Conservation (phyloP, 2,888 invertebrate genomes). For the Mesorhabditis spiculigera region DNA sequence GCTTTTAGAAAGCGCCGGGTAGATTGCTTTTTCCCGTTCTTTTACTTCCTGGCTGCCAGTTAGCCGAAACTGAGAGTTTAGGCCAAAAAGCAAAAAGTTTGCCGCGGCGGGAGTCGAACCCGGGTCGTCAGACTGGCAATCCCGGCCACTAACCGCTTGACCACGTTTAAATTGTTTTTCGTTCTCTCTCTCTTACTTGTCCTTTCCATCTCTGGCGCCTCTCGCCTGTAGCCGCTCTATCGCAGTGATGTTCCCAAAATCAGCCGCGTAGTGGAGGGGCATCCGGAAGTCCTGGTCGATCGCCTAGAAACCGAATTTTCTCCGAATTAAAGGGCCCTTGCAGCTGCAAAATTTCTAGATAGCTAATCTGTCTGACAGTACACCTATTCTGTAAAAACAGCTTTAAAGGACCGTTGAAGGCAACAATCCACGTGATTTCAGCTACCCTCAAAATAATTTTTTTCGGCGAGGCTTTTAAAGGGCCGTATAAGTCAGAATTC, state of each 20-base stretch:
- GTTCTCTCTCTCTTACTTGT: background rate
- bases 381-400: background rate
- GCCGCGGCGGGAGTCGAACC: too few relatives aligned
- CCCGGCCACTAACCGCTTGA: too few relatives aligned
- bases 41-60: background rate
- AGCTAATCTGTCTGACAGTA: background rate
- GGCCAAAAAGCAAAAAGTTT: too few relatives aligned
- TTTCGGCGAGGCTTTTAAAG: too few relatives aligned
- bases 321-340: background rate
- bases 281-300: constrained; percentile 46
- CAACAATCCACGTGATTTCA: background rate
- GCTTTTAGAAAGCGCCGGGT: background rate
- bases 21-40: background rate
- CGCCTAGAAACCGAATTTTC: constrained; percentile 19
- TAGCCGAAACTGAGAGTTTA: too few relatives aligned
- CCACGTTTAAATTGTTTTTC: too few relatives aligned
- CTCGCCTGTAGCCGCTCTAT: constrained; percentile 31
- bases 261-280: constrained; percentile 47
- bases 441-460: too few relatives aligned
- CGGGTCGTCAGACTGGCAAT: too few relatives aligned
- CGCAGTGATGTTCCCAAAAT: constrained; percentile 33
- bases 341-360: background rate
- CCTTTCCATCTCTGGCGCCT: constrained; percentile 34
- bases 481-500: too few relatives aligned
- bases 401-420: too few relatives aligned